Conservation (phyloP, 2,888 invertebrate genomes). For the Scaptomyza reducta region DNA sequence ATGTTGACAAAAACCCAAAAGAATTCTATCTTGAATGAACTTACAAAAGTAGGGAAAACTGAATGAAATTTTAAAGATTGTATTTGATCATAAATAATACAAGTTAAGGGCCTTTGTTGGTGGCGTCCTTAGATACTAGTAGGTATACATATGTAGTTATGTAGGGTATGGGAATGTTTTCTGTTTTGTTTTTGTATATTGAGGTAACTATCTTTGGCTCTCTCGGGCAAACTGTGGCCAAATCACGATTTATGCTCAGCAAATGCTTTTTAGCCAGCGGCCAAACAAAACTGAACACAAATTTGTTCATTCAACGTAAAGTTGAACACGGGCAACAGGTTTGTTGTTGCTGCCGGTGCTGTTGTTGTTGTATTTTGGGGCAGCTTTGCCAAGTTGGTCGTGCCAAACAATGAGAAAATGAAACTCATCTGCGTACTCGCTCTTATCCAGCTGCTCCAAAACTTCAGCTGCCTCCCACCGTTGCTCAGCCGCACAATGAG, state of each 20-base stretch:
- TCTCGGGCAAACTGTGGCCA: slow-evolving; percentile 41
- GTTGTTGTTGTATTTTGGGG: slow-evolving; percentile 42
- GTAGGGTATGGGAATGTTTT: slow-evolving; percentile 11
- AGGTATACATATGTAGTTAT: background rate
- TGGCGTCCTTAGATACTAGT: slow-evolving; percentile 42
- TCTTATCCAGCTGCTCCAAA: slow-evolving; percentile 47
- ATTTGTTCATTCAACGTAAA: slow-evolving; percentile 75
- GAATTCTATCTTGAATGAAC: slow-evolving; percentile 54
- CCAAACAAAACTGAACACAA: slow-evolving; percentile 56
- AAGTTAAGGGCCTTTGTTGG: slow-evolving; percentile 38
- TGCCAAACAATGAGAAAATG: slow-evolving; percentile 76
- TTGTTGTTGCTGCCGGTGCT: slow-evolving; percentile 32
- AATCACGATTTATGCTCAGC: slow-evolving; percentile 72
- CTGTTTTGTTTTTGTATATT: background rate
- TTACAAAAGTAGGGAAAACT: slow-evolving; percentile 13
- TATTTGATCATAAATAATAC: slow-evolving; percentile 79
- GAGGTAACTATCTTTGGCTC: slow-evolving; percentile 29
- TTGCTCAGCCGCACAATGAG: slow-evolving; percentile 46
- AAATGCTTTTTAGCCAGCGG: slow-evolving; percentile 72
- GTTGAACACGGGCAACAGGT: slow-evolving; percentile 61
- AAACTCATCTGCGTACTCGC: slow-evolving; percentile 73
- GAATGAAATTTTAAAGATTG: slow-evolving; percentile 34
- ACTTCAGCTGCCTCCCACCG: slow-evolving; percentile 49
- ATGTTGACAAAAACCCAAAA: slow-evolving; percentile 63
- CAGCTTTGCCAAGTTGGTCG: slow-evolving; percentile 41